Evolutionary conservation across 2,888 invertebrate genomes (phyloP).

Genomic region (Cabera pusaria): DNA sequence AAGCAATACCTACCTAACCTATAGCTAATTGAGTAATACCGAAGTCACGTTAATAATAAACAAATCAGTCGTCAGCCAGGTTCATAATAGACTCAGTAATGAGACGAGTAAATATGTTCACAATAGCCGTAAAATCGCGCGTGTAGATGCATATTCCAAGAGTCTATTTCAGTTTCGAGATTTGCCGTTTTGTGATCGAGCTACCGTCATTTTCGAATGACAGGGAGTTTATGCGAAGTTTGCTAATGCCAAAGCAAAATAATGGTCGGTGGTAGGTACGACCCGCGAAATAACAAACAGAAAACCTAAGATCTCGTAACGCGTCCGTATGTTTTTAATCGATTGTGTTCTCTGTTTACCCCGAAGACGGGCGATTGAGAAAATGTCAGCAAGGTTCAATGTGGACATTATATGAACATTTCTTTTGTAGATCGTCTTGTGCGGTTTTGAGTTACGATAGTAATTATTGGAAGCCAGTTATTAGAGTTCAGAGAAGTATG

Average conservation of each 20-base stretch:
- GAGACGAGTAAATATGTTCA: constrained; percentile 25
- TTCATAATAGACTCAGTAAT: constrained; percentile 28
- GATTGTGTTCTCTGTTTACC: constrained; percentile 19
- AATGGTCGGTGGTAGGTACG: constrained; percentile 52
- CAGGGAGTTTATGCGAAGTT: constrained; percentile 53
- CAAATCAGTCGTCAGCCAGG: constrained; percentile 12
- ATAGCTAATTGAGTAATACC: constrained; percentile 33
- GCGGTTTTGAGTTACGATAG: constrained; percentile 9
- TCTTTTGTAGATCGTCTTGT: constrained; percentile 12
- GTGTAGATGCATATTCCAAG: constrained; percentile 13
- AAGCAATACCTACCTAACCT: no score
- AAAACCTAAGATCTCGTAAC: constrained; percentile 37
- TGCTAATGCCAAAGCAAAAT: constrained; percentile 51
- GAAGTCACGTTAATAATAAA: constrained; percentile 19
- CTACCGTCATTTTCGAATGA: constrained; percentile 44
- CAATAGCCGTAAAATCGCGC: constrained; percentile 21
- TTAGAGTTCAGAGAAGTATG: constrained; percentile 11
- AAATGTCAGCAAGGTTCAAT: constrained; percentile 11
- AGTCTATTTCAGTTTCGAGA: constrained; percentile 32
- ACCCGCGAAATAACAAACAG: constrained; percentile 60
- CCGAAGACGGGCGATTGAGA: constrained; percentile 11
- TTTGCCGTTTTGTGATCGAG: constrained; percentile 63
- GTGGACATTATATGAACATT: constrained; percentile 15
- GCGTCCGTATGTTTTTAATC: constrained; percentile 38
- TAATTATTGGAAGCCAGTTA: constrained; percentile 11